Conservation (phyloP, 2,888 invertebrate genomes). For the Venusia cambrica region DNA sequence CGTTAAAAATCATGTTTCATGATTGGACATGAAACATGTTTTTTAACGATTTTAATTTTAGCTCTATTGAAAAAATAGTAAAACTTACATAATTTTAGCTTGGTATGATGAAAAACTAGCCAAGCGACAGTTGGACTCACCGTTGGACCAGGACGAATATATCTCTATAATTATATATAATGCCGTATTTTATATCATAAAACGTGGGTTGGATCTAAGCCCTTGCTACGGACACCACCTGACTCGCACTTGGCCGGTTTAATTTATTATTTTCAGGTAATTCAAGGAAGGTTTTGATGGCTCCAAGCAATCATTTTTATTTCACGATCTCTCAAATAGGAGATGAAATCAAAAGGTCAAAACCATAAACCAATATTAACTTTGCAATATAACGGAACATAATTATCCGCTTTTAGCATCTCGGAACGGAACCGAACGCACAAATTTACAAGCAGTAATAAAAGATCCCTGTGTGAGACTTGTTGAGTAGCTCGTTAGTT, state of each 20-base stretch:
- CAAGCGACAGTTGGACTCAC: no score
- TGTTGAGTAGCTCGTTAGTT: conserved; percentile 65
- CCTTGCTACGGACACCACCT: no score
- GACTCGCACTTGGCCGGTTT: not conserved
- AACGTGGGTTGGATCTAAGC: no score
- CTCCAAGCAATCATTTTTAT: conserved; percentile 25
- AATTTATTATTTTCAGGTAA: not conserved
- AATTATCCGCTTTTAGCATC: conserved; percentile 40
- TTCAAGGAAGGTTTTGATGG: conserved; percentile 1
- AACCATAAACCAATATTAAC: conserved; percentile 16
- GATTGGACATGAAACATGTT: no score
- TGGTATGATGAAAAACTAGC: no score
- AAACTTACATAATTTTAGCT: no score
- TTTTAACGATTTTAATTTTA: no score
- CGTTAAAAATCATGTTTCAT: no score
- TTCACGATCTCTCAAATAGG: conserved; percentile 6
- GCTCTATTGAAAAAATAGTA: no score
- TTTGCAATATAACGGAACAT: conserved; percentile 22
- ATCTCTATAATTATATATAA: no score
- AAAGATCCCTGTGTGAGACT: conserved; percentile 58
- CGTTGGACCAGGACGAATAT: no score
- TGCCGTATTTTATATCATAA: no score
- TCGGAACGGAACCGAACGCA: conserved; percentile 31
- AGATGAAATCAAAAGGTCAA: conserved; percentile 12
- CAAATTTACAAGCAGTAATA: conserved; percentile 52